phyloP scores from a whole-genome alignment of 2,888 invertebrate genomes.

The Caradrina kadenii region DNA sequence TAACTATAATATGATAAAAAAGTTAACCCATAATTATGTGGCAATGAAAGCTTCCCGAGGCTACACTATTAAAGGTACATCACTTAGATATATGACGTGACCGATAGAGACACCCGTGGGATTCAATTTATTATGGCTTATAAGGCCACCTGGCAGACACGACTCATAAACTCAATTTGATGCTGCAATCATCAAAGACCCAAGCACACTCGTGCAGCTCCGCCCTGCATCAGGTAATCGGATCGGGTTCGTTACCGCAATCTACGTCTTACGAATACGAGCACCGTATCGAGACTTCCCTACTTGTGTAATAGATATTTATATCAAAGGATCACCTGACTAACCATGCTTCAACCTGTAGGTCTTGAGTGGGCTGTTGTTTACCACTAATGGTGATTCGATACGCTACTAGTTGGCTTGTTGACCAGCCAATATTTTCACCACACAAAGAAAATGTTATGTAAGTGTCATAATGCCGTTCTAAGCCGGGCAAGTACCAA shows the following conservation, averaged over 20 bases:
- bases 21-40: no score
- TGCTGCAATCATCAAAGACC: slow-evolving; percentile 32
- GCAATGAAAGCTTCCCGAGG: not conserved
- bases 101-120: not conserved
- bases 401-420: no score
- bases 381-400: no score
- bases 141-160: slow-evolving; percentile 12
- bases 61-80: not conserved
- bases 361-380: not conserved
- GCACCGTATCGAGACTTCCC: not conserved
- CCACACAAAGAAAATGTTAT: no score
- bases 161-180: slow-evolving; percentile 41
- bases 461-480: no score
- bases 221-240: slow-evolving; percentile 36
- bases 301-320: not conserved
- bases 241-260: slow-evolving; percentile 38
- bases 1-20: no score
- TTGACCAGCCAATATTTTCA: not conserved
- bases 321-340: not conserved
- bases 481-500: no score
- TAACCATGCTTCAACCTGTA: not conserved
- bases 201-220: slow-evolving; percentile 1
- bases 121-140: slow-evolving; percentile 1
- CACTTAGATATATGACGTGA: not conserved
- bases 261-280: slow-evolving; percentile 17